Percentiles rank a stretch among this genome's conserved stretches.
Evolutionary conservation across 92 coral and sea anemone species (phyloP).

Genomic region (Pocillopora grandis): DNA sequence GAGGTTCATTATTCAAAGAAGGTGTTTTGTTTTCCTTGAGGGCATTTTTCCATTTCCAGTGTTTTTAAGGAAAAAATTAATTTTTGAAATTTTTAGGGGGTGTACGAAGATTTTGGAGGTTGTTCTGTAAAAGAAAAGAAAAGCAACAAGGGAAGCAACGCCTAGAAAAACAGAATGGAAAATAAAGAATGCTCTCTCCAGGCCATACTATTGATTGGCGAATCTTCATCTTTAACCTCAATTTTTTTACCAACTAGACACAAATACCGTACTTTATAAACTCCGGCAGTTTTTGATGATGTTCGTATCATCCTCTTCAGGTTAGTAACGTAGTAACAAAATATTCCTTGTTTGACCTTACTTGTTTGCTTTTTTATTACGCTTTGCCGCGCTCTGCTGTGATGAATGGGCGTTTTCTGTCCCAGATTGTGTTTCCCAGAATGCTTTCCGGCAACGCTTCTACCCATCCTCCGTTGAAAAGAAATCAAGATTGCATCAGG

Average conservation of each 20-base stretch:
- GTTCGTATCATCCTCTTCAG: background rate
- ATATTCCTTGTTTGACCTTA: background rate
- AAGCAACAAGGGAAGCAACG: too few relatives aligned
- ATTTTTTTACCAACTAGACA: too few relatives aligned
- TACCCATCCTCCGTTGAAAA: conserved; percentile 20
- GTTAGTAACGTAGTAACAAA: background rate
- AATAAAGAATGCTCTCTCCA: too few relatives aligned
- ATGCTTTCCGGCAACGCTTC: background rate
- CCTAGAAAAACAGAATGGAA: background rate
- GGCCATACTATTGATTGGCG: too few relatives aligned
- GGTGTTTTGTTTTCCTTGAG: background rate
- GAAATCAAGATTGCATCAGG: conserved; percentile 9
- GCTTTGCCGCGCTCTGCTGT: conserved; percentile 1
- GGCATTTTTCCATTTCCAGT: too few relatives aligned
- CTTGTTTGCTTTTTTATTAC: conserved; percentile 19
- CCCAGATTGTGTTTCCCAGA: conserved; percentile 8
- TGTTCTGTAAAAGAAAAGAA: too few relatives aligned
- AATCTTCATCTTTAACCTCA: too few relatives aligned
- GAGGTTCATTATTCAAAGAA: background rate
- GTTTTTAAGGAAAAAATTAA: too few relatives aligned
- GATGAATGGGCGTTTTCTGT: conserved; percentile 13
- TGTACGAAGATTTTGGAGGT: too few relatives aligned
- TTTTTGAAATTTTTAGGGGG: background rate
- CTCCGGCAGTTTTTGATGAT: too few relatives aligned
- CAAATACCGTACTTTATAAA: too few relatives aligned